Percentiles rank a stretch among this genome's conserved stretches.
These are phyloP conservation scores for Cyclophora albipunctata DNA, from an alignment of 2,888 invertebrate species.

Conservation along the genomic window DNA sequence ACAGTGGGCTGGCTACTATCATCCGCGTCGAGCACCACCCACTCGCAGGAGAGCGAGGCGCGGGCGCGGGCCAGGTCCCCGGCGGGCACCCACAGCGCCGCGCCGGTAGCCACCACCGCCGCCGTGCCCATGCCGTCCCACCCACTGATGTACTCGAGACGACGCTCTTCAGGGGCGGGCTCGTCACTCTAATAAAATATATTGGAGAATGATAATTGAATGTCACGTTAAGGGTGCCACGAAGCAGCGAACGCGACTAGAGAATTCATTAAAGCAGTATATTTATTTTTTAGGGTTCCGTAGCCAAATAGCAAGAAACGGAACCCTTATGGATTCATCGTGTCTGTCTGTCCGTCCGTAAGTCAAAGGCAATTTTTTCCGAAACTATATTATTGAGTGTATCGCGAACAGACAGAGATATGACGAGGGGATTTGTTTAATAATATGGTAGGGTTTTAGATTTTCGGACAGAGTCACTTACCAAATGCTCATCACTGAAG, in stretches of 20 bases:
- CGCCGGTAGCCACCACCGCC: constrained; percentile 82
- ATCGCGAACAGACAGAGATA: background rate
- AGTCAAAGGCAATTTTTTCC: too few relatives aligned
- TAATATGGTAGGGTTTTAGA: too few relatives aligned
- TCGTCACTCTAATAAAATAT: constrained; percentile 80
- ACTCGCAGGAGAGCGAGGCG: constrained; percentile 88
- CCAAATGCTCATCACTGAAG: constrained; percentile 88
- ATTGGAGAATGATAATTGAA: too few relatives aligned
- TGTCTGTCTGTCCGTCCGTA: too few relatives aligned
- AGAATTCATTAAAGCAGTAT: background rate
- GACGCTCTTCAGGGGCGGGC: constrained; percentile 83
- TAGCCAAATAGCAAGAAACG: too few relatives aligned
- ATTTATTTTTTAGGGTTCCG: background rate
- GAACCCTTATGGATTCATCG: too few relatives aligned
- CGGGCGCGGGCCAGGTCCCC: constrained; percentile 92
- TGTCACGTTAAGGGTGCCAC: background rate
- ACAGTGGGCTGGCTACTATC: constrained; percentile 75
- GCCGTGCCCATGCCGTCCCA: constrained; percentile 88
- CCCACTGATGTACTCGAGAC: constrained; percentile 86
- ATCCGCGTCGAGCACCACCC: constrained; percentile 90
- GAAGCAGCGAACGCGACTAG: background rate
- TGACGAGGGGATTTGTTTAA: background rate
- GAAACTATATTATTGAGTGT: background rate
- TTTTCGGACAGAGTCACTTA: constrained; percentile 31
- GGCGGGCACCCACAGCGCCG: constrained; percentile 93